A percentile compares a stretch with the other conserved stretches of the same genome.
phyloP scores from a whole-genome alignment of 2,888 invertebrate genomes.

The Malacosoma neustria region DNA sequence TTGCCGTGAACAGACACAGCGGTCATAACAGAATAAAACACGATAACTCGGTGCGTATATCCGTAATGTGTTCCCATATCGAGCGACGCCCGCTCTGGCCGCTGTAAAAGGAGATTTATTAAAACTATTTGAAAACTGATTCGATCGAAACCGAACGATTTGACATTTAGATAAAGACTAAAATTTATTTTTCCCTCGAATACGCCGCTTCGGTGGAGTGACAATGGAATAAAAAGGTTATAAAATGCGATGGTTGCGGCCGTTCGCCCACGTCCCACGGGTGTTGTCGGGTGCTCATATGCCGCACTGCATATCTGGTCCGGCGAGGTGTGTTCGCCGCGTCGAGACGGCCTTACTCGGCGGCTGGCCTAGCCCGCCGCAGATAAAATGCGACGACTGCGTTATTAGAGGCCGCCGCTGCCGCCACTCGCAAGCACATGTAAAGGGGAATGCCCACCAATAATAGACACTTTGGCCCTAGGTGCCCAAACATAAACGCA shows the following conservation, averaged over 20 bases:
- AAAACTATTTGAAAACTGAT: slow-evolving; percentile 74
- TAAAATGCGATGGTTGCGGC: slow-evolving; percentile 63
- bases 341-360: too few relatives aligned
- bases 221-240: slow-evolving; percentile 74
- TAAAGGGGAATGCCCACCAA: too few relatives aligned
- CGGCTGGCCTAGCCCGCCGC: slow-evolving; percentile 32
- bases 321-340: slow-evolving; percentile 19
- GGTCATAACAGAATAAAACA: slow-evolving; percentile 68
- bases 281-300: slow-evolving; percentile 50
- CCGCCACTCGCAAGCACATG: slow-evolving; percentile 62
- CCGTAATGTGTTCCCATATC: slow-evolving; percentile 59
- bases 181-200: slow-evolving; percentile 70
- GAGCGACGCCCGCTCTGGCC: slow-evolving; percentile 45
- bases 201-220: slow-evolving; percentile 54
- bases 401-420: slow-evolving; percentile 53
- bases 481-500: too few relatives aligned
- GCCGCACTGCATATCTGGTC: slow-evolving; percentile 38
- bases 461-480: too few relatives aligned
- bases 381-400: slow-evolving; percentile 63
- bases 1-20: slow-evolving; percentile 53
- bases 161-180: slow-evolving; percentile 74
- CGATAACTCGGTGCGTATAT: slow-evolving; percentile 67
- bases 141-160: slow-evolving; percentile 73
- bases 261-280: slow-evolving; percentile 62
- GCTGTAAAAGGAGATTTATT: slow-evolving; percentile 75